Percentiles rank a stretch among this genome's conserved stretches.
Evolutionary conservation across 2,113 vertebrate species (phyloP).

Genomic region (Mus pahari): DNA sequence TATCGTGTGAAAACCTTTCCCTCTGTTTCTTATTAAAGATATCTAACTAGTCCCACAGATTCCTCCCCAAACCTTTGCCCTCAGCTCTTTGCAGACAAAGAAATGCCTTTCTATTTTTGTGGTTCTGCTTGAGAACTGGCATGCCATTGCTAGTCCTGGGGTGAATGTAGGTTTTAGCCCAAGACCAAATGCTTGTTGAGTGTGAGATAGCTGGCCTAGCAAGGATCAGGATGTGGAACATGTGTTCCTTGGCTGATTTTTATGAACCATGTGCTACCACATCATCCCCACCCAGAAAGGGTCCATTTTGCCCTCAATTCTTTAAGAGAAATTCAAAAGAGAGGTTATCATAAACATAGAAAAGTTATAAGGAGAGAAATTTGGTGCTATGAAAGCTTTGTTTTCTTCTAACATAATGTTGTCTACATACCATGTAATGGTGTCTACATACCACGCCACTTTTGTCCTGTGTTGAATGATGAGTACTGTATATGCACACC

Average conservation of each 20-base stretch:
- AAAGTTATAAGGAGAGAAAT: not conserved
- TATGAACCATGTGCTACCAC: not conserved
- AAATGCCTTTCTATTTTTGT: not conserved
- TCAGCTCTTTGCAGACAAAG: not conserved
- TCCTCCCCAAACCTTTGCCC: not conserved
- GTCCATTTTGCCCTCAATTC: not conserved
- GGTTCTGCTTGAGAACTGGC: not conserved
- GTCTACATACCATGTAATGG: too few relatives aligned
- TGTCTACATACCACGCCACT: not conserved
- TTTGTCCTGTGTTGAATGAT: fast-evolving
- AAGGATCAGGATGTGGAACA: too few relatives aligned
- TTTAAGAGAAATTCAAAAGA: not conserved
- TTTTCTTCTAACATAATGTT: not conserved
- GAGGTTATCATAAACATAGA: not conserved
- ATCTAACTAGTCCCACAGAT: not conserved
- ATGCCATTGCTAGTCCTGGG: not conserved
- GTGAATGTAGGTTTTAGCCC: not conserved
- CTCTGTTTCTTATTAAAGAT: not conserved
- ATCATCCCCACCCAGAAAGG: not conserved
- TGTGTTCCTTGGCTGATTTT: not conserved
- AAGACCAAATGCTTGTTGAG: not conserved
- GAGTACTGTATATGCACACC: too few relatives aligned
- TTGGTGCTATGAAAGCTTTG: not conserved
- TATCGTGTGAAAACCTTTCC: not conserved
- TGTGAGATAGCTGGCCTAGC: not conserved